Percentiles rank a stretch among this genome's conserved stretches.
These are phyloP conservation scores for Drosophila parabipectinata DNA, from an alignment of 1,140 invertebrate species.

Conservation along the genomic window DNA sequence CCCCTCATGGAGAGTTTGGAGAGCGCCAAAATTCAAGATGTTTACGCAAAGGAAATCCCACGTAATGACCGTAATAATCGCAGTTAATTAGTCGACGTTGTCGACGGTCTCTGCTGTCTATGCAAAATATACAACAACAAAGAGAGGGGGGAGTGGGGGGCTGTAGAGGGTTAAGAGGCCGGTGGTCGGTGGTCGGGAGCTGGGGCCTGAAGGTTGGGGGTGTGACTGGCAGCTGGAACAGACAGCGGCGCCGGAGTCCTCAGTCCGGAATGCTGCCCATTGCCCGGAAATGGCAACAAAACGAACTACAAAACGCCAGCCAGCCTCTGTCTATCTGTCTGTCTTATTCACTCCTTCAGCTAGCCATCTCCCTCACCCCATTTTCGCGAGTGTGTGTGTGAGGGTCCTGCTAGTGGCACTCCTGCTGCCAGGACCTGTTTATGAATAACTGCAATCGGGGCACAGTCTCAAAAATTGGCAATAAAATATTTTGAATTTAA, in stretches of 20 bases:
- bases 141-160: background rate
- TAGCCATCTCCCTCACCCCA: slow-evolving; percentile 5
- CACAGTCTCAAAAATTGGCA: slow-evolving; percentile 4
- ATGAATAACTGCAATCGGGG: slow-evolving; percentile 62
- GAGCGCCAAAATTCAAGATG: slow-evolving; percentile 83
- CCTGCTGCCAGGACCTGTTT: slow-evolving; percentile 27
- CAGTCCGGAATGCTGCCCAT: slow-evolving; percentile 54
- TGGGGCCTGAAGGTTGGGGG: background rate
- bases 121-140: slow-evolving; percentile 72
- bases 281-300: slow-evolving; percentile 76
- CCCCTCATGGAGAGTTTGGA: slow-evolving; percentile 16
- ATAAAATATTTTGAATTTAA: background rate
- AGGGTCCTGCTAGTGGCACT: slow-evolving; percentile 48
- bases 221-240: slow-evolving; percentile 52
- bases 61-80: slow-evolving; percentile 84
- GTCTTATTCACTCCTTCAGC: background rate
- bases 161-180: background rate
- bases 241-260: slow-evolving; percentile 41
- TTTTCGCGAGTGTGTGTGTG: slow-evolving; percentile 18
- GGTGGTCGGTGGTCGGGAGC: background rate
- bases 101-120: slow-evolving; percentile 74
- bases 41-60: slow-evolving; percentile 84
- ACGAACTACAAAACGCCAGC: slow-evolving; percentile 64
- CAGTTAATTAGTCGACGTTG: slow-evolving; percentile 84
- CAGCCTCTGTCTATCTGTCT: slow-evolving; percentile 19